Evolutionary conservation across 2,113 vertebrate species (phyloP), one percentile per base, ranked within the genome.

Genomic region (Heteronetta atricapilla): DNA sequence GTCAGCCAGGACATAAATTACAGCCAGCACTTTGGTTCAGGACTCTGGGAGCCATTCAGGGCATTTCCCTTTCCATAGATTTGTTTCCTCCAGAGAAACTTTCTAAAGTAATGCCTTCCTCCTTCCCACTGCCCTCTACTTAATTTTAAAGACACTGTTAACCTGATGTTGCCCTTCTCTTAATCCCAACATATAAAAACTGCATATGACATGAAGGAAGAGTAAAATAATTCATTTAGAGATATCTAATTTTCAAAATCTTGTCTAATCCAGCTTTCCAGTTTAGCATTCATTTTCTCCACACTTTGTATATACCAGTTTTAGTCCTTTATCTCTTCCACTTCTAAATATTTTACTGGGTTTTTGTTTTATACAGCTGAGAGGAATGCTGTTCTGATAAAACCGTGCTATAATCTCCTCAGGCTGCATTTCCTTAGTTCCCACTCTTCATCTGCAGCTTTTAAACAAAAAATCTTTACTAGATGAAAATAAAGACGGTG

Each of bases 401-500:
- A 97, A 56, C 53, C 67, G 66, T 56, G 48, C 50, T 36, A 72
- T 86, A 89, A 90, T 96, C 89, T 93, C 82, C 85, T 88, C 90
- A 85, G 67, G 77, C 93, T 68, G 68, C 55, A 52, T 89, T 91
- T 96, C 94, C 95, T 96, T 87, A 88, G 80, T 89, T 87, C 95
- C 95, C 91, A 93, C 91, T 96, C 89, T 90, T 91, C 95, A 85
- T 85, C 91, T 36, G 94, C 74, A 94, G 96, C 97, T 98, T 98
- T 98, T 97, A 98, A 97, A 96, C 94, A 97, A 96, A 97, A 97
- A 97, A 97, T 95, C 95, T 97, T 97, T 96, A 92, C 97, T 97
- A 93, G 94, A 96, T 97, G 93, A 96, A 98, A 97, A 97, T 96
- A 97, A 97, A 96, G 96, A 93, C 94, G 60, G 79, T 96, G 97